These are phyloP conservation scores for Sitta carolinensis DNA, from an alignment of 2,797 vertebrate species.

Conservation along the genomic window DNA sequence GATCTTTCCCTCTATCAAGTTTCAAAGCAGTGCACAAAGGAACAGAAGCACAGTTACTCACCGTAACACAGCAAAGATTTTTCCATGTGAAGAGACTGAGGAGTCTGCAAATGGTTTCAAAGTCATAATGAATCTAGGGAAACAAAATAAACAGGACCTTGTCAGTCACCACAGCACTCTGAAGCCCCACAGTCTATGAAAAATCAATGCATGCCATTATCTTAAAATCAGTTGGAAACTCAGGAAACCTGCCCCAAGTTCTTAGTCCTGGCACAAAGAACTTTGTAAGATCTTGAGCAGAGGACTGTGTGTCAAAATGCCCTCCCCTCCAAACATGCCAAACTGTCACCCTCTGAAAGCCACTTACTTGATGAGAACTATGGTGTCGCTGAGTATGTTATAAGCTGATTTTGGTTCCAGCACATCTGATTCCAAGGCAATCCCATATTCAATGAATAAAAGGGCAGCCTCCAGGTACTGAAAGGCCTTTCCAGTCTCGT, in stretches of 20 bases:
- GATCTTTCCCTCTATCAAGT: neutral
- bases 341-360: neutral
- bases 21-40: neutral
- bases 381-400: slow-evolving; percentile 87
- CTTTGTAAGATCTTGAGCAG: neutral
- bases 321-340: neutral
- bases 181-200: neutral
- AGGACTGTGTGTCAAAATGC: neutral
- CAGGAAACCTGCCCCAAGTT: neutral
- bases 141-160: neutral
- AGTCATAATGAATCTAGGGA: slow-evolving; percentile 84
- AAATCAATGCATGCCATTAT: neutral
- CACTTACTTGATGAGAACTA: slow-evolving; percentile 90
- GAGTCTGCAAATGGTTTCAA: slow-evolving; percentile 83
- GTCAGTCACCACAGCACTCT: neutral
- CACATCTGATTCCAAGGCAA: slow-evolving; percentile 86
- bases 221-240: neutral
- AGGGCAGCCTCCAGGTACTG: slow-evolving; percentile 91
- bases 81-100: slow-evolving; percentile 79
- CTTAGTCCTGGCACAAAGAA: neutral
- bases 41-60: slow-evolving; percentile 61
- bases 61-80: slow-evolving; percentile 89
- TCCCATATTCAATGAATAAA: slow-evolving; percentile 89
- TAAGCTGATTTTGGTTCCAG: slow-evolving; percentile 85
- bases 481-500: slow-evolving; percentile 88